These are phyloP conservation scores for Microctonus brassicae DNA, from an alignment of 2,888 invertebrate species.

Conservation along the genomic window DNA sequence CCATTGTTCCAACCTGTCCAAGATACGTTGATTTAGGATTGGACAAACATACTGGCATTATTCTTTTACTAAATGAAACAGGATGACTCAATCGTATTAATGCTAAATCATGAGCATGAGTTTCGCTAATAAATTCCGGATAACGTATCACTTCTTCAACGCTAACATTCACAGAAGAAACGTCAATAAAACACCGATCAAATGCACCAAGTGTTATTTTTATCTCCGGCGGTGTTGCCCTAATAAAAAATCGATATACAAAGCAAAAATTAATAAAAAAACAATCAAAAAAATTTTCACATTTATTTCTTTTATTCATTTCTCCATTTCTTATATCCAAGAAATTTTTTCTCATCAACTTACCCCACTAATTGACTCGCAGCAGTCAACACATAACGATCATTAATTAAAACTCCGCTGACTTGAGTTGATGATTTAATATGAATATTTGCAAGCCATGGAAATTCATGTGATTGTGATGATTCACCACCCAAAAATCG, in stretches of 20 bases:
- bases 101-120: constrained; percentile 74
- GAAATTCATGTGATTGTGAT: constrained; percentile 72
- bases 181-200: constrained; percentile 72
- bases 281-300: no score
- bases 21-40: constrained; percentile 70
- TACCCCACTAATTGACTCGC: constrained; percentile 72
- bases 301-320: no score
- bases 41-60: constrained; percentile 75
- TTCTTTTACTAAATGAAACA: constrained; percentile 70
- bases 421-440: constrained; percentile 63
- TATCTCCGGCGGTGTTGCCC: constrained; percentile 64
- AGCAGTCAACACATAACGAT: constrained; percentile 73
- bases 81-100: constrained; percentile 72
- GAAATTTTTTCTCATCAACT: constrained; percentile 19
- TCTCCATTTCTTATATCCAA: neutral
- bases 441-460: constrained; percentile 72
- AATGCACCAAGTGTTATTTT: constrained; percentile 73
- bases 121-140: constrained; percentile 72
- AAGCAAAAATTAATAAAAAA: neutral
- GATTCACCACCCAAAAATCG: constrained; percentile 71
- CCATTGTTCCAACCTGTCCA: constrained; percentile 71
- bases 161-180: constrained; percentile 71
- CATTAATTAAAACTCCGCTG: constrained; percentile 73
- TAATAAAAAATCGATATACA: no score
- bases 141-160: constrained; percentile 72